These are phyloP conservation scores for Nematopogon swammerdamellus DNA, from an alignment of 2,888 invertebrate species.

Conservation along the genomic window DNA sequence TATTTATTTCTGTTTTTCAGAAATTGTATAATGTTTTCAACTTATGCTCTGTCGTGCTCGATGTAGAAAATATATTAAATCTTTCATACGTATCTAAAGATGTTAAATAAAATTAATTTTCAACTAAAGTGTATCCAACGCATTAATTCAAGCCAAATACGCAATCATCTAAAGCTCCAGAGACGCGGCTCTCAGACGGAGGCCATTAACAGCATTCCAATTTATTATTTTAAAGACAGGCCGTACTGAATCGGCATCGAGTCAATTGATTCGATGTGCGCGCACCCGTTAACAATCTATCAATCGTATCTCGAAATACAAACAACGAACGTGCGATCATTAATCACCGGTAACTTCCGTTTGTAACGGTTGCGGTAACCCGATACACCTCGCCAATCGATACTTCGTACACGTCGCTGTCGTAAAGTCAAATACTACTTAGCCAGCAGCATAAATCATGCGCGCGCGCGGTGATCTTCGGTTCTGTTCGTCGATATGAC, in stretches of 20 bases:
- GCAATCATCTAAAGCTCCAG: too few species aligned
- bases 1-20: too few species aligned
- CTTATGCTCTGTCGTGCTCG: too few species aligned
- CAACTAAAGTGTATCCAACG: too few species aligned
- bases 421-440: background rate
- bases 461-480: background rate
- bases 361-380: background rate
- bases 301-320: background rate
- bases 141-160: too few species aligned
- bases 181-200: too few species aligned
- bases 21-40: too few species aligned
- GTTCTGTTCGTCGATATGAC: background rate
- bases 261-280: background rate
- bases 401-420: background rate
- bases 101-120: too few species aligned
- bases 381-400: background rate
- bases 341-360: background rate
- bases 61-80: too few species aligned
- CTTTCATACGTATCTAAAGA: too few species aligned
- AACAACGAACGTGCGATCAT: background rate
- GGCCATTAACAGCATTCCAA: background rate
- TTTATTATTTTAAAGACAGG: background rate
- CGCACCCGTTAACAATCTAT: background rate
- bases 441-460: background rate
- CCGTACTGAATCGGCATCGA: background rate